phyloP scores from a whole-genome alignment of 2,888 invertebrate species.

The Lumbricus terrestris region DNA sequence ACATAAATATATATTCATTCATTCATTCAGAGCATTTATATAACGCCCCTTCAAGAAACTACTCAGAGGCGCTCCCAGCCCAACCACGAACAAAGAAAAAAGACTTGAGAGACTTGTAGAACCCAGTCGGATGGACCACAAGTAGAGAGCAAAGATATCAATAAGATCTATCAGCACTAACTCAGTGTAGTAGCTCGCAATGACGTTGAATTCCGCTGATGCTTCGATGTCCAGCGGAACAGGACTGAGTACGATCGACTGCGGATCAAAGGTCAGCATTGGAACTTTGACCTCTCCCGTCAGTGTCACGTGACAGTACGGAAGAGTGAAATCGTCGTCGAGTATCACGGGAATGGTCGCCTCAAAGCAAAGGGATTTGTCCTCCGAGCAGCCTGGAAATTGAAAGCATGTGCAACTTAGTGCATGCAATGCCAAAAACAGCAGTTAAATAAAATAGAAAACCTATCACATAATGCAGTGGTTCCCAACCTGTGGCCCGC shows the following conservation, averaged over 20 bases:
- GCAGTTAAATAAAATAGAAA: too few relatives aligned
- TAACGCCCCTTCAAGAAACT: too few relatives aligned
- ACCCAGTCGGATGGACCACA: too few relatives aligned
- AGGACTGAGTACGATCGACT: slow-evolving; percentile 54
- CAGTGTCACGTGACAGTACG: slow-evolving; percentile 53
- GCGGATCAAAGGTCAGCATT: slow-evolving; percentile 55
- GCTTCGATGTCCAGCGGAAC: slow-evolving; percentile 53
- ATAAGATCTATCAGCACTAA: slow-evolving; percentile 39
- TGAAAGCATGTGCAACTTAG: too few relatives aligned
- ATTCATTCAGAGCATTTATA: too few relatives aligned
- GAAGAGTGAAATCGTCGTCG: slow-evolving; percentile 50
- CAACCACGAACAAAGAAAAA: too few relatives aligned
- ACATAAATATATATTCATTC: not conserved
- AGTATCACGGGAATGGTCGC: slow-evolving; percentile 52
- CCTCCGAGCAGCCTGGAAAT: not conserved
- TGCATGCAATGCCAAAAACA: too few relatives aligned
- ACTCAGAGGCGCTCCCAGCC: too few relatives aligned
- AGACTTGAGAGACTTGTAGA: too few relatives aligned
- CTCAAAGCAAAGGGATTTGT: slow-evolving; percentile 35
- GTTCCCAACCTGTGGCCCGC: too few relatives aligned
- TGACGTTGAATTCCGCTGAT: slow-evolving; percentile 45
- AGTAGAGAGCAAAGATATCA: too few relatives aligned
- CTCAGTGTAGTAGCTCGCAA: slow-evolving; percentile 47
- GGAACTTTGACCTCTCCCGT: slow-evolving; percentile 52
- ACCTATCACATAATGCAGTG: too few relatives aligned